Conservation (phyloP, 2,113 vertebrate species). For the Cricetomys ansorgei region DNA sequence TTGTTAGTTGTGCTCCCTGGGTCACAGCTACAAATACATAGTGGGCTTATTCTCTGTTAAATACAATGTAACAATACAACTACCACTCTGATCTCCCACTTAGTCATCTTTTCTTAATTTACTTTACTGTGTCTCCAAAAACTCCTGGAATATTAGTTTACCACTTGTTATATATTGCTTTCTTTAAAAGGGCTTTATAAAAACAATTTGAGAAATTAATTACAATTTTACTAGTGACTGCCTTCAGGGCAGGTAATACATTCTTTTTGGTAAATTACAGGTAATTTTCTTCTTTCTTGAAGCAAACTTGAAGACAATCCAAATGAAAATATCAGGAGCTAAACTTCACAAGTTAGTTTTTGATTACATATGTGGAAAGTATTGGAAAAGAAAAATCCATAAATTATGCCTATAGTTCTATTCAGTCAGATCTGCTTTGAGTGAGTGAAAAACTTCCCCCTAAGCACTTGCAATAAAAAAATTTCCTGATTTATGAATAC, state of each 20-base stretch:
- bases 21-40: constrained; percentile 24
- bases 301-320: constrained; percentile 32
- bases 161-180: neutral
- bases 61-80: neutral
- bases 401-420: constrained; percentile 57
- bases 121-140: neutral
- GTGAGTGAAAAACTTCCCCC: constrained; percentile 27
- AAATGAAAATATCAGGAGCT: constrained; percentile 56
- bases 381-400: constrained; percentile 55
- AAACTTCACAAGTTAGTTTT: constrained; percentile 57
- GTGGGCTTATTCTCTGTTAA: constrained; percentile 37
- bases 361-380: constrained; percentile 34
- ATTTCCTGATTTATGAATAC: constrained; percentile 30
- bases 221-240: constrained; percentile 33
- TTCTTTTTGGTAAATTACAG: constrained; percentile 16
- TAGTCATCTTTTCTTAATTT: neutral
- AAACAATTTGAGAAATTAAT: constrained; percentile 52
- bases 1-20: constrained; percentile 73
- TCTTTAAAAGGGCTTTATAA: neutral
- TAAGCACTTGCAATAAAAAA: constrained; percentile 64
- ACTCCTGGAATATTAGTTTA: constrained; percentile 32
- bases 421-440: constrained; percentile 52
- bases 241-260: constrained; percentile 2
- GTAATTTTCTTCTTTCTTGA: constrained; percentile 52
- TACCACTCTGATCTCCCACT: neutral